Evolutionary conservation across 2,888 invertebrate species (phyloP).

Genomic region (Timema podura): DNA sequence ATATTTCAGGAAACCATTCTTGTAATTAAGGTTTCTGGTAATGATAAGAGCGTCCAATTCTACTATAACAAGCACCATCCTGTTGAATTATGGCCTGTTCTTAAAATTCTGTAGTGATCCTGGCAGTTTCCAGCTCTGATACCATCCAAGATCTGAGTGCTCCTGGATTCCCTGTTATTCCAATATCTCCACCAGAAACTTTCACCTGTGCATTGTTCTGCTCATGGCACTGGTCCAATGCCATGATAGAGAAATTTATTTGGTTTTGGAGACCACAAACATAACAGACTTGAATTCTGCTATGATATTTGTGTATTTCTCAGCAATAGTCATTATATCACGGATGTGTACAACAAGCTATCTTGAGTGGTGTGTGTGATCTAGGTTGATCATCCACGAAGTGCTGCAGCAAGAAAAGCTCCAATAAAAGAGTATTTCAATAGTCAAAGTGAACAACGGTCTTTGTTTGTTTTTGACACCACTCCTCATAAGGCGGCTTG

Average conservation of each 20-base stretch:
- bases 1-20: neutral
- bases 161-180: too few species aligned
- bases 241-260: too few species aligned
- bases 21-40: too few species aligned
- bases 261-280: neutral
- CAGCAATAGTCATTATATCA: neutral
- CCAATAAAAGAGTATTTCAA: neutral
- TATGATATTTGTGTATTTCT: neutral
- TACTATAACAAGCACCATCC: too few species aligned
- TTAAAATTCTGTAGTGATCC: too few species aligned
- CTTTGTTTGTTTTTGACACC: neutral
- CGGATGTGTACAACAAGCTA: conserved; percentile 20
- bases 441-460: neutral
- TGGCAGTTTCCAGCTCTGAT: too few species aligned
- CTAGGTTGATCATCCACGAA: conserved; percentile 20
- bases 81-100: too few species aligned
- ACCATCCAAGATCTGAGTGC: too few species aligned
- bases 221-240: too few species aligned
- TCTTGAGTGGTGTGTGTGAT: conserved; percentile 23
- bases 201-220: neutral
- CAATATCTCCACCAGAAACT: too few species aligned
- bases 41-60: too few species aligned
- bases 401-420: conserved; percentile 1
- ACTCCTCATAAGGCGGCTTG: neutral
- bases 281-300: conserved; percentile 14